A percentile compares a stretch with the other conserved stretches of the same genome.
Conservation (phyloP, 2,888 invertebrate species). For the Protonemura montana region DNA sequence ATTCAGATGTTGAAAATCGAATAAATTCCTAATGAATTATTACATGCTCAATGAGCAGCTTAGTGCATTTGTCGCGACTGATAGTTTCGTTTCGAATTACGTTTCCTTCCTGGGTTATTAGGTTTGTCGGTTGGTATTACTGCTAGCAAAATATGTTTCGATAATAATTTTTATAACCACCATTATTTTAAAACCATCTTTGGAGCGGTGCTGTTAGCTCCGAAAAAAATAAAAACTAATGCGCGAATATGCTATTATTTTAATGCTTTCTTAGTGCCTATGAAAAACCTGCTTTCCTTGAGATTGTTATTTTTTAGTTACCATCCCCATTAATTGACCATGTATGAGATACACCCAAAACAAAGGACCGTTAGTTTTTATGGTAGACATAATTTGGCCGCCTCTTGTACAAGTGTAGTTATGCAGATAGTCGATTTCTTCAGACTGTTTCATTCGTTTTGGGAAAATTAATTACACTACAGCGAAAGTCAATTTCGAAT, state of each 20-base stretch:
- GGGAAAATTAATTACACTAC: no score
- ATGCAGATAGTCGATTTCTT: no score
- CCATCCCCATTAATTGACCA: background rate
- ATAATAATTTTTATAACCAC: no score
- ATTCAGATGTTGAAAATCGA: background rate
- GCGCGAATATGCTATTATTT: background rate
- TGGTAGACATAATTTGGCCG: background rate
- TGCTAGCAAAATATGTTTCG: no score
- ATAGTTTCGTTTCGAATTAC: background rate
- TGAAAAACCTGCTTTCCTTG: background rate
- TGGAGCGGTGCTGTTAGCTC: no score
- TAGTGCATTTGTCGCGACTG: background rate
- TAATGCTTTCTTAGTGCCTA: background rate
- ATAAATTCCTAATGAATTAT: background rate
- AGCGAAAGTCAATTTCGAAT: no score
- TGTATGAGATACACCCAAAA: background rate
- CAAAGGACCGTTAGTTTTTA: background rate
- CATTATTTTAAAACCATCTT: no score
- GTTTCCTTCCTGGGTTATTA: conserved; percentile 3
- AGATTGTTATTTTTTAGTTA: background rate
- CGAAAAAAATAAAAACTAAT: background rate
- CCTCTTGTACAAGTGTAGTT: background rate
- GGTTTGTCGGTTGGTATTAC: background rate
- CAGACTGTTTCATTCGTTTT: no score
- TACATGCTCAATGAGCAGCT: background rate